phyloP scores from a whole-genome alignment of 2,797 vertebrate genomes.

The Cossypha niveicapilla region DNA sequence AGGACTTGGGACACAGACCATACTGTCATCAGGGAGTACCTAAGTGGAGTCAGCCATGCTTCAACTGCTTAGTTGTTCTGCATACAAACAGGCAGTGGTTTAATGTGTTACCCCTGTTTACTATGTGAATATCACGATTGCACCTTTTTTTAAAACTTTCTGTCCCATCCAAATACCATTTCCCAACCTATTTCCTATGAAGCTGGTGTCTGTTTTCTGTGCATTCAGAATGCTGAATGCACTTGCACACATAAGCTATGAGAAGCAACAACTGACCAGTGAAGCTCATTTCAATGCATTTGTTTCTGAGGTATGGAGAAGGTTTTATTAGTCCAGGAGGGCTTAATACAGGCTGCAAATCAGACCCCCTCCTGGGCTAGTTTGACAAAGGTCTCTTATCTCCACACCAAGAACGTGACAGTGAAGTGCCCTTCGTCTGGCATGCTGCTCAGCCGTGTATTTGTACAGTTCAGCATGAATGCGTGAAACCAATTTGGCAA shows the following conservation, averaged over 20 bases:
- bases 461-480: slow-evolving; percentile 46
- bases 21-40: neutral
- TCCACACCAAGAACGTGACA: slow-evolving; percentile 10
- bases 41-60: slow-evolving; percentile 25
- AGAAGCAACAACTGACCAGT: slow-evolving; percentile 67
- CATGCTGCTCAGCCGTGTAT: neutral
- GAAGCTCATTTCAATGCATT: slow-evolving; percentile 41
- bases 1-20: neutral
- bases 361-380: slow-evolving; percentile 27
- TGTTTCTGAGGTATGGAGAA: slow-evolving; percentile 46
- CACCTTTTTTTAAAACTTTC: slow-evolving; percentile 7
- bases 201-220: slow-evolving; percentile 48
- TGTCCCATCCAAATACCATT: slow-evolving; percentile 43
- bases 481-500: slow-evolving; percentile 71
- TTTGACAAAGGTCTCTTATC: slow-evolving; percentile 8
- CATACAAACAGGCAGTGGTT: slow-evolving; percentile 44
- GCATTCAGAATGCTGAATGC: slow-evolving; percentile 63
- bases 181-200: neutral
- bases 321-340: slow-evolving; percentile 43
- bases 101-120: neutral
- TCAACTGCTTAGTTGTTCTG: slow-evolving; percentile 44
- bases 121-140: neutral
- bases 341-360: neutral
- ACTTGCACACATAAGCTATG: neutral
- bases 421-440: slow-evolving; percentile 45